Conservation (phyloP, 2,797 vertebrate genomes). For the Sternotherus odoratus region DNA sequence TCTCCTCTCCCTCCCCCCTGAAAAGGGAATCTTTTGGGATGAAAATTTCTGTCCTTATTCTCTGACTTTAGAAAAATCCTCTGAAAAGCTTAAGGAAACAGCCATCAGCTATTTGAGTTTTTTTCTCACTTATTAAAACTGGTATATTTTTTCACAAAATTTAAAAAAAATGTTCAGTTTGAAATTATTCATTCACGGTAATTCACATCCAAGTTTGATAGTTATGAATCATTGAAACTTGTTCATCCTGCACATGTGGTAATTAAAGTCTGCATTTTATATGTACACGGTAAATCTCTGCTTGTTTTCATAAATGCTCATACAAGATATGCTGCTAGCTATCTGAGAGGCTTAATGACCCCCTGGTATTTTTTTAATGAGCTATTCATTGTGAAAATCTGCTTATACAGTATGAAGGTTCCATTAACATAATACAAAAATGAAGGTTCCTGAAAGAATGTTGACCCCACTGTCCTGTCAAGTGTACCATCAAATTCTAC, state of each 20-base stretch:
- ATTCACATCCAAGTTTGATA: neutral
- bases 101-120: neutral
- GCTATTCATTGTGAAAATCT: neutral
- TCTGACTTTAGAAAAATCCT: neutral
- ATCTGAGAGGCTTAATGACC: neutral
- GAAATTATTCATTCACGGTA: neutral
- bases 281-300: fast-evolving
- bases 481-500: neutral
- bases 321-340: neutral
- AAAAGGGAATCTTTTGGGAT: neutral
- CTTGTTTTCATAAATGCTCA: fast-evolving
- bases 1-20: too few relatives aligned
- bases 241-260: neutral
- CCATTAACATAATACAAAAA: neutral
- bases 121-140: neutral
- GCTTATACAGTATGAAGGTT: fast-evolving
- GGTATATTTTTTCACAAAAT: neutral
- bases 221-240: fast-evolving
- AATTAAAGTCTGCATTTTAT: neutral
- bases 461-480: neutral
- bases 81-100: neutral
- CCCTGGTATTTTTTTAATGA: neutral
- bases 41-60: neutral
- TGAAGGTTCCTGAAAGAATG: neutral
- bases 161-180: neutral